These are phyloP conservation scores for Nyleta sp. DNA, from an alignment of 2,888 invertebrate species.

Conservation along the genomic window DNA sequence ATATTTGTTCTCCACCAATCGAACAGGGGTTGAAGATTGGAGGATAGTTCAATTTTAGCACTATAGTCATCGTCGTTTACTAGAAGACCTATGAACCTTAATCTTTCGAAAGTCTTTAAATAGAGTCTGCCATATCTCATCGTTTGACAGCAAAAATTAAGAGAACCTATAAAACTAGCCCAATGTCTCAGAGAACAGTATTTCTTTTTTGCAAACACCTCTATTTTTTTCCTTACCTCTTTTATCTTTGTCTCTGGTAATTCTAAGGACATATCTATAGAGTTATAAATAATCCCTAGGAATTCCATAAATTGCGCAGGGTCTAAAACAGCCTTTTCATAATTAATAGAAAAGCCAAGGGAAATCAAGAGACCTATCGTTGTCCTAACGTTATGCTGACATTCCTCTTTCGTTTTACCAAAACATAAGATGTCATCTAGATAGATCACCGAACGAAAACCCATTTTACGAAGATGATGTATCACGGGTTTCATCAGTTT, in stretches of 20 bases:
- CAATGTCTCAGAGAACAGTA: conserved; percentile 22
- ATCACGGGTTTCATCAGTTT: conserved; percentile 40
- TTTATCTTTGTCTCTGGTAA: neutral
- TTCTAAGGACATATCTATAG: neutral
- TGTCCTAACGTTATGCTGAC: neutral
- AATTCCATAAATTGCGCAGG: neutral
- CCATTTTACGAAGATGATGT: conserved; percentile 17
- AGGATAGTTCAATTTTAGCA: neutral
- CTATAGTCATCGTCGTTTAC: conserved; percentile 4
- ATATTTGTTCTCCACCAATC: too few relatives aligned
- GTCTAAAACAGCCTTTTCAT: neutral
- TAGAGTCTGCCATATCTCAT: conserved; percentile 11
- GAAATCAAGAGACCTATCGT: neutral
- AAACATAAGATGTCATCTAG: conserved; percentile 23
- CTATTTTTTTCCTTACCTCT: neutral
- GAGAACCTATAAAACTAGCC: conserved; percentile 13
- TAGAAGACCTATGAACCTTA: conserved; percentile 4
- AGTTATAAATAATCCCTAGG: neutral
- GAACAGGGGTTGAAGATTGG: too few relatives aligned
- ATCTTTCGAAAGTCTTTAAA: conserved; percentile 6
- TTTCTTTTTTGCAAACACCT: neutral
- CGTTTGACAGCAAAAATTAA: conserved; percentile 15
- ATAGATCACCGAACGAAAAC: conserved; percentile 23
- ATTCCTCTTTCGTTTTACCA: conserved; percentile 18
- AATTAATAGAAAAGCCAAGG: neutral